These are phyloP conservation scores for Leptodactylus fuscus DNA, from an alignment of 2,113 vertebrate species.

Conservation along the genomic window DNA sequence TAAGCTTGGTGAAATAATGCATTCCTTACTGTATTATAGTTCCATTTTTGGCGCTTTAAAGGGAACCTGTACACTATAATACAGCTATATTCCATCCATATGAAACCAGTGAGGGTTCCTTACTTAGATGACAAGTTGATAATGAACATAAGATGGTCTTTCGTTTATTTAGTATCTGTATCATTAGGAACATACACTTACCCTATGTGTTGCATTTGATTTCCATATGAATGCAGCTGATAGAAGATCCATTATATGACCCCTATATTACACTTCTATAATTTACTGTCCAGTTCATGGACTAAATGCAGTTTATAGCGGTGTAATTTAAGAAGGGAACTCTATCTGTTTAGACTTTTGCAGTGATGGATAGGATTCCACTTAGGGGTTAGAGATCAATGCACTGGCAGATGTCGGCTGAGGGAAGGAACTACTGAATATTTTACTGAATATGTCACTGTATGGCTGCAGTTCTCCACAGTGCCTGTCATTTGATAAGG, in stretches of 20 bases:
- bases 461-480: background rate
- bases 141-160: background rate
- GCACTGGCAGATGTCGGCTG: constrained; percentile 9
- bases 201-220: background rate
- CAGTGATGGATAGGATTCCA: constrained; percentile 19
- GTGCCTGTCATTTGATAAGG: background rate
- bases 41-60: too few relatives aligned
- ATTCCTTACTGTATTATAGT: too few relatives aligned
- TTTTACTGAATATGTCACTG: background rate
- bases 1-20: too few relatives aligned
- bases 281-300: background rate
- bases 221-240: background rate
- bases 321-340: constrained; percentile 9
- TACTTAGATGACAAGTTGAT: background rate
- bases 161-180: background rate
- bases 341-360: constrained; percentile 20
- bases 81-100: too few relatives aligned
- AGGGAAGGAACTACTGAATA: background rate
- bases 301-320: background rate
- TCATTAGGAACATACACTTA: background rate
- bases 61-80: too few relatives aligned
- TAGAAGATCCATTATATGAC: background rate
- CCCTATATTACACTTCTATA: background rate
- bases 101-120: background rate
- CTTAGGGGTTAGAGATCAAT: constrained; percentile 42